phyloP scores from a whole-genome alignment of 2,888 invertebrate species.

The Scaptomyza polygonia region DNA sequence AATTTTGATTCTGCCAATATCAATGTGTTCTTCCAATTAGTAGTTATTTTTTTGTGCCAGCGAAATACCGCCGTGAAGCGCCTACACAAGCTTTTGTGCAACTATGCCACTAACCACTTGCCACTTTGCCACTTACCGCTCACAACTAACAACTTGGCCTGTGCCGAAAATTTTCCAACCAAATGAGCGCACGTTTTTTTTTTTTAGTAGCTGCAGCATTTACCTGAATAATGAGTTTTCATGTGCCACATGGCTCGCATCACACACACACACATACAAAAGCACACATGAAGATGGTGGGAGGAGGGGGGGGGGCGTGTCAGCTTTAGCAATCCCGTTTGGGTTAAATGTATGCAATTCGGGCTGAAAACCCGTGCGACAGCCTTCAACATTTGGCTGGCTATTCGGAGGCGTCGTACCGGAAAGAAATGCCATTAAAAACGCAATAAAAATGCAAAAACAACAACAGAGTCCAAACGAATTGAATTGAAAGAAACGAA shows the following conservation, averaged over 20 bases:
- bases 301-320: conserved; percentile 11
- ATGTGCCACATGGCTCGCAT: conserved; percentile 33
- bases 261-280: conserved; percentile 11
- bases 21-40: conserved; percentile 64
- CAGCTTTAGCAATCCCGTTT: conserved; percentile 35
- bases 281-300: conserved; percentile 3
- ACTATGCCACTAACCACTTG: conserved; percentile 14
- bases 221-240: conserved; percentile 76
- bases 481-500: conserved; percentile 64
- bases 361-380: conserved; percentile 44
- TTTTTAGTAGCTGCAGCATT: conserved; percentile 21
- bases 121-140: conserved; percentile 37
- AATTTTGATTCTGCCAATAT: conserved; percentile 59
- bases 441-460: conserved; percentile 70
- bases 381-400: conserved; percentile 63
- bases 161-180: conserved; percentile 51
- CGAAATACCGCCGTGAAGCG: conserved; percentile 27
- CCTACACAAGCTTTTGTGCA: conserved; percentile 13
- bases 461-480: conserved; percentile 32
- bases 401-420: conserved; percentile 76
- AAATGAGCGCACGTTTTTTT: conserved; percentile 67
- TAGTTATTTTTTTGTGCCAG: conserved; percentile 12
- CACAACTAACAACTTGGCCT: conserved; percentile 24
- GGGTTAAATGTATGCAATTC: conserved; percentile 61
- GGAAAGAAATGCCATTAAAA: conserved; percentile 78